phyloP scores from a whole-genome alignment of 2,888 invertebrate genomes.

The Mythimna ferrago region DNA sequence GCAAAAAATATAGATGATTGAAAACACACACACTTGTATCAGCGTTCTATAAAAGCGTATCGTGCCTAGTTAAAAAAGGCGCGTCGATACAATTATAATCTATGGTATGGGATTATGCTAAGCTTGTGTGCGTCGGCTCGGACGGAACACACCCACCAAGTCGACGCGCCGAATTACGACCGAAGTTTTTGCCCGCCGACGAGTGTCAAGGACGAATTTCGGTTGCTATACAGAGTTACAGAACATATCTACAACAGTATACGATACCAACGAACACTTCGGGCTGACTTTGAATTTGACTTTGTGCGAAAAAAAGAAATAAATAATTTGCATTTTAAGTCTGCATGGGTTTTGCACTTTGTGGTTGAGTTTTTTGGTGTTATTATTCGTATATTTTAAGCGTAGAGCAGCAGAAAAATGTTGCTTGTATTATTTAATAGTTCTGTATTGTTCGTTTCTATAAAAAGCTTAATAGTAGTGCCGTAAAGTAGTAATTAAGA shows the following conservation, averaged over 20 bases:
- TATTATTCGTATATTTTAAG: slow-evolving; percentile 10
- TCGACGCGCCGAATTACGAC: slow-evolving; percentile 83
- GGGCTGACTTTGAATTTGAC: slow-evolving; percentile 63
- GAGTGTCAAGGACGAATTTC: slow-evolving; percentile 88
- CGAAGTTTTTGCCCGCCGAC: slow-evolving; percentile 87
- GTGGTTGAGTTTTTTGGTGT: slow-evolving; percentile 30
- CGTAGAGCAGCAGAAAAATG: slow-evolving; percentile 7
- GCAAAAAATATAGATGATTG: slow-evolving; percentile 43
- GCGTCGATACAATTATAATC: slow-evolving; percentile 69
- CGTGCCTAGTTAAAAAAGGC: slow-evolving; percentile 57
- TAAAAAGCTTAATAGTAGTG: slow-evolving; percentile 17
- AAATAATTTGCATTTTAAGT: slow-evolving; percentile 62
- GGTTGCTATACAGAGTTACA: slow-evolving; percentile 73
- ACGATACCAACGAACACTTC: slow-evolving; percentile 65
- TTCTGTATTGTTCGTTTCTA: neutral
- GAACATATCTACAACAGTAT: slow-evolving; percentile 8
- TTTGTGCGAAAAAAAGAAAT: slow-evolving; percentile 62
- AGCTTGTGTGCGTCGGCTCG: slow-evolving; percentile 72
- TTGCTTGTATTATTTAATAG: neutral
- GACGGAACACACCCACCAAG: slow-evolving; percentile 84
- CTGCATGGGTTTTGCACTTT: slow-evolving; percentile 51
- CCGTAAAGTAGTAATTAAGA: slow-evolving; percentile 24
- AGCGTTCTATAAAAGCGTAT: slow-evolving; percentile 41
- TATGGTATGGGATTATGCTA: slow-evolving; percentile 70
- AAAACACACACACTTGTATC: slow-evolving; percentile 42